Conservation (phyloP, 2,888 invertebrate genomes). For the Cyclophora punctaria region DNA sequence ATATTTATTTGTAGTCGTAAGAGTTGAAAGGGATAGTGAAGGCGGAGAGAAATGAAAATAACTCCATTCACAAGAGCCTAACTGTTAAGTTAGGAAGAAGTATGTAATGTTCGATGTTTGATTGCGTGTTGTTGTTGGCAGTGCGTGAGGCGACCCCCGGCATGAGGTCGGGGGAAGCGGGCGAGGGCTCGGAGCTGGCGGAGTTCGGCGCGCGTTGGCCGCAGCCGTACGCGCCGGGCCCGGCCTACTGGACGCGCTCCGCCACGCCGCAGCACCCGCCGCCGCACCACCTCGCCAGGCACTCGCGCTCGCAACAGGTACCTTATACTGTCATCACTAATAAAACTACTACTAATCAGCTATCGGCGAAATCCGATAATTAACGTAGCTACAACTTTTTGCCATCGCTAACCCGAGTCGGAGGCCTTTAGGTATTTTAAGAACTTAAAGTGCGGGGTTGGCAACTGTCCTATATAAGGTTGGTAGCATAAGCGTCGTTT, state of each 20-base stretch:
- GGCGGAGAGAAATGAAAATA: no score
- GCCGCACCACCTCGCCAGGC: conserved; percentile 67
- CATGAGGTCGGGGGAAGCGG: conserved; percentile 75
- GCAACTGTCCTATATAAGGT: no score
- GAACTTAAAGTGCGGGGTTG: no score
- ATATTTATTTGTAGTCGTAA: no score
- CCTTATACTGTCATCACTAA: neutral
- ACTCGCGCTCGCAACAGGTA: conserved; percentile 71
- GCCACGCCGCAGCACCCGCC: conserved; percentile 71
- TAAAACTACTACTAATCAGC: no score
- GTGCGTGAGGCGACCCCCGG: conserved; percentile 65
- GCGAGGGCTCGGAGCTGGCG: conserved; percentile 73
- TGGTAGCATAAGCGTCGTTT: no score
- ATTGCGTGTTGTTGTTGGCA: conserved; percentile 20
- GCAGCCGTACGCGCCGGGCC: conserved; percentile 75
- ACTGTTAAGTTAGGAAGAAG: neutral
- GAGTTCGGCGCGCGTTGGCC: conserved; percentile 73
- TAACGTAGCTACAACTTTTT: no score
- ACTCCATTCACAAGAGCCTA: no score
- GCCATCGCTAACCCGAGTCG: no score
- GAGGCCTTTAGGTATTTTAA: no score
- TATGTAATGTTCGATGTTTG: neutral
- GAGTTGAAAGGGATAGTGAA: no score
- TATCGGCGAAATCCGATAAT: no score
- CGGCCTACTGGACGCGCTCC: conserved; percentile 64